A percentile compares a stretch with the other conserved stretches of the same genome.
phyloP scores from a whole-genome alignment of 2,797 vertebrate genomes.

The Vespertilio murinus region DNA sequence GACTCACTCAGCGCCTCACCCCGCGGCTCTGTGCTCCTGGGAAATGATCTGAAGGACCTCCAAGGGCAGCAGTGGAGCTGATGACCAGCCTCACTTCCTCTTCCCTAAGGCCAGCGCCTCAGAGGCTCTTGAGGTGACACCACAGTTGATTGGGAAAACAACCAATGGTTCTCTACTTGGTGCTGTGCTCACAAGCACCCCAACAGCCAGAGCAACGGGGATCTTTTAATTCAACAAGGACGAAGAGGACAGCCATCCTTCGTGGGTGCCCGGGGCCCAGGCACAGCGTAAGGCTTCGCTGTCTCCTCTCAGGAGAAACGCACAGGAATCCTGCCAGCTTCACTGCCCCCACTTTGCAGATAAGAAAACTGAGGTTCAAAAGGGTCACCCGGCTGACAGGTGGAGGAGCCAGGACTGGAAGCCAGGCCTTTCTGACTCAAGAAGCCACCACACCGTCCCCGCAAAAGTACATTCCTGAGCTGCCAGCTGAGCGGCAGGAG shows the following conservation, averaged over 20 bases:
- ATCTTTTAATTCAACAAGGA: not conserved
- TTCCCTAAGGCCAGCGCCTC: no score
- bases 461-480: rapidly evolving
- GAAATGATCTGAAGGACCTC: not conserved
- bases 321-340: not conserved
- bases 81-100: not conserved
- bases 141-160: not conserved
- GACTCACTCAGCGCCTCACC: not conserved
- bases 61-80: not conserved
- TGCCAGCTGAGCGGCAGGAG: not conserved
- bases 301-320: not conserved
- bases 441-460: rapidly evolving
- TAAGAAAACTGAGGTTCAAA: not conserved
- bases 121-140: rapidly evolving
- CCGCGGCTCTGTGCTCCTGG: not conserved
- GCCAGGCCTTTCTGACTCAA: not conserved
- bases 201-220: not conserved
- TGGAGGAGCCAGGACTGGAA: not conserved
- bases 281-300: rapidly evolving
- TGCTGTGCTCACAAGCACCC: not conserved
- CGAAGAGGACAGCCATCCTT: no score
- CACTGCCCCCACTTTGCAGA: not conserved
- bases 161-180: not conserved
- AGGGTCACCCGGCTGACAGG: not conserved
- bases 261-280: rapidly evolving